Evolutionary conservation across 2,113 vertebrate species (phyloP).

Genomic region (Indicator maculatus): DNA sequence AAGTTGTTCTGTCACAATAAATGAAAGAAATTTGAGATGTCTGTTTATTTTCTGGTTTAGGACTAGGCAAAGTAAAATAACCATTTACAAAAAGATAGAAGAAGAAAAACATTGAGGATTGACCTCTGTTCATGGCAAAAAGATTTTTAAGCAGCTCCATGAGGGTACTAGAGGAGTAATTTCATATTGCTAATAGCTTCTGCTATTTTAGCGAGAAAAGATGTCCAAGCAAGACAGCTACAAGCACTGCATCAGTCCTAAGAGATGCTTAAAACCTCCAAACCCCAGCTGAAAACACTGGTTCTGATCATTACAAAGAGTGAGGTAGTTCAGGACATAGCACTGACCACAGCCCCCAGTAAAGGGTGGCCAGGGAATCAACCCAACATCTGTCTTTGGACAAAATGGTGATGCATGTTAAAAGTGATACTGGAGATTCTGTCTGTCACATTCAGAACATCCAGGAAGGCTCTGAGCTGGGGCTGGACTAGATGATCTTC

Average conservation of each 20-base stretch:
- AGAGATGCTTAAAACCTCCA: neutral
- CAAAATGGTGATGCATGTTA: neutral
- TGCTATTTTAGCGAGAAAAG: slow-evolving; percentile 21
- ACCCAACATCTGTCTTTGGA: neutral
- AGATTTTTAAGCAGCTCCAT: neutral
- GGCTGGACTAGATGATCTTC: too few relatives aligned
- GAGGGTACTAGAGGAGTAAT: neutral
- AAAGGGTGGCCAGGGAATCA: neutral
- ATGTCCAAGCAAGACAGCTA: neutral
- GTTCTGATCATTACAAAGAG: neutral
- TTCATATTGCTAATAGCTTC: neutral
- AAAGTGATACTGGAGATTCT: neutral
- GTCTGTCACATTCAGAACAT: neutral
- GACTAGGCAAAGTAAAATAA: neutral
- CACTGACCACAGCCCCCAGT: neutral
- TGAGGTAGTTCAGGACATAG: accelerated
- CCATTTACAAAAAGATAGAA: neutral
- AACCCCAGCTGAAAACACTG: neutral
- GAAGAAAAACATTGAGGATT: neutral
- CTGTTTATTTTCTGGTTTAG: neutral
- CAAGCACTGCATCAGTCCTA: neutral
- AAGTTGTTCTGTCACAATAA: neutral
- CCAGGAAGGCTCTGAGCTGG: accelerated
- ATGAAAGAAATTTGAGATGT: neutral
- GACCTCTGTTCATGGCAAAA: neutral